These are phyloP conservation scores for Pseudachorutes palmiensis DNA, from an alignment of 1,140 invertebrate genomes.

Conservation along the genomic window DNA sequence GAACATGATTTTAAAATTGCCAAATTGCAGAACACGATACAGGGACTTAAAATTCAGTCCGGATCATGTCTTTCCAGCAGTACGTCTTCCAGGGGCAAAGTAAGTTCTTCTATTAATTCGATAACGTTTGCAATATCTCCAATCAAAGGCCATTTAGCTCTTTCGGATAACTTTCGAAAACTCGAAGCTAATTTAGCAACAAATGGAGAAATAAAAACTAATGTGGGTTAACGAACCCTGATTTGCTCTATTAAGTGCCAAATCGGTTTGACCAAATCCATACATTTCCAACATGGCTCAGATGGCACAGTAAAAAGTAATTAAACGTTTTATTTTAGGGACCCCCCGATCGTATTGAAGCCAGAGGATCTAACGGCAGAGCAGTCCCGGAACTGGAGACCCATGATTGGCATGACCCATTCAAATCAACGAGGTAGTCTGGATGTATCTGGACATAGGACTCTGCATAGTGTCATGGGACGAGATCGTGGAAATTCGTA, in stretches of 20 bases:
- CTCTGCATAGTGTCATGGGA: constrained; percentile 46
- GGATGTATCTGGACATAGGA: constrained; percentile 58
- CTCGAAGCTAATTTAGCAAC: neutral
- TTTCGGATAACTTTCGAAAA: neutral
- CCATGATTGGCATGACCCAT: constrained; percentile 62
- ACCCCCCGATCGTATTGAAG: constrained; percentile 68
- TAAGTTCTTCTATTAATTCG: constrained; percentile 39
- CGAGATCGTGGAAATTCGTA: constrained; percentile 16
- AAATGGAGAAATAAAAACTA: neutral
- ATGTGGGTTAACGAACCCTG: neutral
- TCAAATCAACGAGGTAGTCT: constrained; percentile 54
- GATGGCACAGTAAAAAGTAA: neutral
- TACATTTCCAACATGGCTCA: constrained; percentile 10
- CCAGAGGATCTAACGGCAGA: constrained; percentile 64
- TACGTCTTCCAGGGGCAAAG: constrained; percentile 53
- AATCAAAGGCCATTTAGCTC: constrained; percentile 9
- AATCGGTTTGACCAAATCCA: neutral
- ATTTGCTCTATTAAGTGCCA: neutral
- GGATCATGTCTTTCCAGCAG: constrained; percentile 70
- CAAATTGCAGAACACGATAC: constrained; percentile 60
- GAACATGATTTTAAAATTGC: neutral
- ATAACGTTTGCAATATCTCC: neutral
- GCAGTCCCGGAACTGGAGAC: constrained; percentile 54
- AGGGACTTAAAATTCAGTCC: constrained; percentile 69
- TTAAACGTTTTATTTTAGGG: constrained; percentile 40